Evolutionary conservation across 2,113 vertebrate genomes (phyloP), one percentile per base, ranked within the genome.

Genomic region (Xiphias gladius): DNA sequence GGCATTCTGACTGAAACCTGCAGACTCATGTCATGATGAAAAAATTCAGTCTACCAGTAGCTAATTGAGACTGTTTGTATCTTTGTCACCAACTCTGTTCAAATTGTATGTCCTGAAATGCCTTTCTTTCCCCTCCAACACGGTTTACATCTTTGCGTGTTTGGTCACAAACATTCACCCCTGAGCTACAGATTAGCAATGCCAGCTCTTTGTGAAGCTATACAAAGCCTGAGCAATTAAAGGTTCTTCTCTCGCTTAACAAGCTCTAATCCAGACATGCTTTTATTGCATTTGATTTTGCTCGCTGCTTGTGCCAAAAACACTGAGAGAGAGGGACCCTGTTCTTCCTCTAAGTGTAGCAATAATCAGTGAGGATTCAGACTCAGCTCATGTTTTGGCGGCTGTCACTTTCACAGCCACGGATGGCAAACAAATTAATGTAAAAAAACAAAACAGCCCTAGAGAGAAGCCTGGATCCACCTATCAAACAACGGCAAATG

Each of bases 231-330:
- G 39, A 83, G 87, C 91, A 94, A 94, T 95, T 94, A 95, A 90
- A 93, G 91, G 85, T 86, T 95, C 89, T 92, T 92, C 91, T 91
- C 86, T 87, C 69, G 74, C 85, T 88, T 93, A 93, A 94, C 90
- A 91, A 94, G 92, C 93, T 93, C 89, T 95, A 95, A 95, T 95
- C 93, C 93, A 94, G 93, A 92, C 93, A 94, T 91, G 94, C 92
- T 94, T 94, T 94, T 89, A 93, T 94, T 94, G 92, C 88, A 91
- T 91, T 93, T 93, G 86, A 91, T 93, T 94, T 92, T 90, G 72
- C 75, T 87, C 41, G 79, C 86, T 86, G 58, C 65, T 75, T 24
- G 79, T 92, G 92, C 93, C 93, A 93, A 86, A 85, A 88, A 68
- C 52, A 74, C 83, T 78, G 84, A 87, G 86, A 92, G 86, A 87